A percentile compares a stretch with the other conserved stretches of the same genome.
Evolutionary conservation across 2,797 vertebrate genomes (phyloP).

Genomic region (Neosilurus hyrtlii): DNA sequence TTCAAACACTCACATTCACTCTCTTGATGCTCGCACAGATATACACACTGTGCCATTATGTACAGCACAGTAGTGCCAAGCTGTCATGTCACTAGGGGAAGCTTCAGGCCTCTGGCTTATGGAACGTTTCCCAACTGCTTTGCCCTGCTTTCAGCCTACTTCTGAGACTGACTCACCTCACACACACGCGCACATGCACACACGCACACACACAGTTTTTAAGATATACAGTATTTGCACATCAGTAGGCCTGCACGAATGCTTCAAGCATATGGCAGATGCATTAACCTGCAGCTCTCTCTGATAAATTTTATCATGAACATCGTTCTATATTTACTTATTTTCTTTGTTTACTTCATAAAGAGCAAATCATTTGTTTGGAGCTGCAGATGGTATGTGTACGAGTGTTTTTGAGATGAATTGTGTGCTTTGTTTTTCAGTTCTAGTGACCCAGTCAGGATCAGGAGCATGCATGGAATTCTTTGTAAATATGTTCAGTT

Average conservation of each 20-base stretch:
- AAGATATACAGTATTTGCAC: not conserved
- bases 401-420: constrained; percentile 6
- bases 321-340: not conserved
- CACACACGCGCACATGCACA: not conserved
- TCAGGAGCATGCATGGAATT: not conserved
- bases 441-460: constrained; percentile 12
- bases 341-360: not conserved
- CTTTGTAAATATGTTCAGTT: not conserved
- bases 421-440: not conserved
- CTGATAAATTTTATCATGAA: not conserved
- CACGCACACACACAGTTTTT: not conserved
- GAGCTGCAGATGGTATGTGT: not conserved
- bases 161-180: constrained; percentile 7
- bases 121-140: constrained; percentile 37
- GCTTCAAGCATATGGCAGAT: not conserved
- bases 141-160: constrained; percentile 30
- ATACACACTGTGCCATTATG: constrained; percentile 50
- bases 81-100: constrained; percentile 51
- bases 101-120: constrained; percentile 37
- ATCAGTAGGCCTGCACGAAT: not conserved
- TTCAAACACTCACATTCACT: constrained; percentile 6
- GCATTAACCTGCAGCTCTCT: not conserved
- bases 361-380: not conserved
- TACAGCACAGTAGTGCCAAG: constrained; percentile 50
- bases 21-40: constrained; percentile 28